A percentile compares a stretch with the other conserved stretches of the same genome.
Conservation (phyloP, 2,888 invertebrate genomes). For the Liodrosophila aerea region DNA sequence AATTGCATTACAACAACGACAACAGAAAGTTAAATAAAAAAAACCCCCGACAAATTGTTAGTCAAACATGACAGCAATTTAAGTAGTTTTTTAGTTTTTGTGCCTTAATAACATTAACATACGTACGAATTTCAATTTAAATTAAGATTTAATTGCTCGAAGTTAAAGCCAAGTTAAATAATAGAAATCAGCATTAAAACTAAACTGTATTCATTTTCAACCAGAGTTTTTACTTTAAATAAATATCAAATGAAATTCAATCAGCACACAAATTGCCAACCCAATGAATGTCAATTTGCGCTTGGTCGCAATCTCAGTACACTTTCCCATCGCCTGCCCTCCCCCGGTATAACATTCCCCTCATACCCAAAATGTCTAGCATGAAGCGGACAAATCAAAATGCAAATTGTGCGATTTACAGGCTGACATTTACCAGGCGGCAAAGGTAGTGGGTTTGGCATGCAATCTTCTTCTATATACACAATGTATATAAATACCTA, state of each 20-base stretch:
- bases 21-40: conserved; percentile 13
- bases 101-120: conserved; percentile 18
- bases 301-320: conserved; percentile 7
- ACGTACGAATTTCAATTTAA: background rate
- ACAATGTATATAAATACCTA: conserved; percentile 9
- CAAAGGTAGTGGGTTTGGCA: conserved; percentile 15
- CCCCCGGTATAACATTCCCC: background rate
- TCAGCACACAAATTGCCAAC: conserved; percentile 50
- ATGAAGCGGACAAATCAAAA: conserved; percentile 67
- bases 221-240: conserved; percentile 7
- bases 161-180: conserved; percentile 6
- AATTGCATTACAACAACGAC: conserved; percentile 63
- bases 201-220: background rate
- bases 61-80: conserved; percentile 37
- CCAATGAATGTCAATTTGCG: conserved; percentile 44
- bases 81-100: conserved; percentile 3
- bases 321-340: background rate
- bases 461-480: conserved; percentile 26
- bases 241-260: conserved; percentile 53
- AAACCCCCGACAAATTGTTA: conserved; percentile 27
- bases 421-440: conserved; percentile 39
- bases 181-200: conserved; percentile 7
- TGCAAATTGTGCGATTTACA: conserved; percentile 68
- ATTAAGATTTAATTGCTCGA: background rate
- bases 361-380: conserved; percentile 47